phyloP scores from a whole-genome alignment of 2,113 vertebrate species.

The Bubo blakistoni region DNA sequence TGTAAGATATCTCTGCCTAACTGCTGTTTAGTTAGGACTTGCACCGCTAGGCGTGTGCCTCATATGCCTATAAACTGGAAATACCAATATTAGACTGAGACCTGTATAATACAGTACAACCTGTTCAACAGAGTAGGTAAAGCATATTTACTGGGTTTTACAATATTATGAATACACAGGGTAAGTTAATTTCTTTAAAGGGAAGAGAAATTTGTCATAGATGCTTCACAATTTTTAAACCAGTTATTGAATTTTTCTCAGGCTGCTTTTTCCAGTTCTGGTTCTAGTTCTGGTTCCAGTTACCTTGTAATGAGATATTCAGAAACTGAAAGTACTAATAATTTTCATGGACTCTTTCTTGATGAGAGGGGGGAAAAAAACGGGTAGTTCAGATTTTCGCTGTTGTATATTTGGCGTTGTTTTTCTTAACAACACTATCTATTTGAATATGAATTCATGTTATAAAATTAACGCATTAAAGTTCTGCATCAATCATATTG shows the following conservation, averaged over 20 bases:
- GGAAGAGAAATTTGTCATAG: neutral
- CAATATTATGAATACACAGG: neutral
- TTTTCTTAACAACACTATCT: constrained; percentile 44
- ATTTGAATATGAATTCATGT: constrained; percentile 46
- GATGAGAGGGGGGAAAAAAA: too few relatives aligned
- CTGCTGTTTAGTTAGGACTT: neutral
- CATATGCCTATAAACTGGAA: neutral
- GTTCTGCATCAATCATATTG: constrained; percentile 42
- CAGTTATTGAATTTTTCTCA: neutral
- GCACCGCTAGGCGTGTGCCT: rapidly evolving
- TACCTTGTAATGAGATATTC: neutral
- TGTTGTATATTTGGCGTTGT: neutral
- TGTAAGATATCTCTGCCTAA: neutral
- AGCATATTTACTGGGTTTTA: neutral
- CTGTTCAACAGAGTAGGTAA: neutral
- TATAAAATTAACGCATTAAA: constrained; percentile 51
- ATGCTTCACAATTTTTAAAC: neutral
- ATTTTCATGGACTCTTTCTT: neutral
- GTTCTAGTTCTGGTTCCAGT: neutral
- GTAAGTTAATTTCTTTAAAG: neutral
- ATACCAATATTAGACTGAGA: neutral
- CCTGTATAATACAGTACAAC: neutral
- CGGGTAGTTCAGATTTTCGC: neutral
- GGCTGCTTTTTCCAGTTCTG: neutral
- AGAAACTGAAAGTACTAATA: neutral